These are phyloP conservation scores for Nomada ruficornis DNA, from an alignment of 2,888 invertebrate species.

Conservation along the genomic window DNA sequence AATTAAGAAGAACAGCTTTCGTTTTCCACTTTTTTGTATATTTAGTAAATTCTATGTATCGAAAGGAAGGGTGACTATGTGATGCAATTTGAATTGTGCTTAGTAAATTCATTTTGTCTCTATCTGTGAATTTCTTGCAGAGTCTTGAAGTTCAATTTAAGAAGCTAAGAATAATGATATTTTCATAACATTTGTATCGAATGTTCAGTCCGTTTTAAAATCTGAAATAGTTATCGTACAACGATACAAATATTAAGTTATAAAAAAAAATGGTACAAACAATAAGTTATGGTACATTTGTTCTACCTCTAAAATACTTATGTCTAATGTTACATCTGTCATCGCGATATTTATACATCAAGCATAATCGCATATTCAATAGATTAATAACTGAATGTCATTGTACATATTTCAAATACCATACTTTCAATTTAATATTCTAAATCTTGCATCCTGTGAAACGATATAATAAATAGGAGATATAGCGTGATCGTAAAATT, in stretches of 20 bases:
- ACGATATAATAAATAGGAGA: conserved; percentile 50
- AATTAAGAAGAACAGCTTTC: conserved; percentile 21
- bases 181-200: conserved; percentile 38
- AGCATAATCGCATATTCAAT: conserved; percentile 47
- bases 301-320: conserved; percentile 52
- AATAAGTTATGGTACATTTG: conserved; percentile 45
- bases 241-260: conserved; percentile 3
- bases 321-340: conserved; percentile 32
- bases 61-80: conserved; percentile 25
- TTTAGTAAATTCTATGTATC: conserved; percentile 46
- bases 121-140: conserved; percentile 48
- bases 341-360: conserved; percentile 32
- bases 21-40: conserved; percentile 41
- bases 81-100: conserved; percentile 43
- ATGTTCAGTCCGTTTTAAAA: conserved; percentile 46
- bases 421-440: conserved; percentile 48
- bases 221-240: background rate
- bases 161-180: conserved; percentile 37
- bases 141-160: conserved; percentile 40
- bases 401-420: conserved; percentile 64
- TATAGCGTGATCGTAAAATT: too few species aligned
- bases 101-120: conserved; percentile 66
- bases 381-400: conserved; percentile 43
- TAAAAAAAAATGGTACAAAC: conserved; percentile 11
- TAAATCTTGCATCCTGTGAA: conserved; percentile 66